Conservation (phyloP, 2,888 invertebrate genomes). For the Rhagonycha lutea region DNA sequence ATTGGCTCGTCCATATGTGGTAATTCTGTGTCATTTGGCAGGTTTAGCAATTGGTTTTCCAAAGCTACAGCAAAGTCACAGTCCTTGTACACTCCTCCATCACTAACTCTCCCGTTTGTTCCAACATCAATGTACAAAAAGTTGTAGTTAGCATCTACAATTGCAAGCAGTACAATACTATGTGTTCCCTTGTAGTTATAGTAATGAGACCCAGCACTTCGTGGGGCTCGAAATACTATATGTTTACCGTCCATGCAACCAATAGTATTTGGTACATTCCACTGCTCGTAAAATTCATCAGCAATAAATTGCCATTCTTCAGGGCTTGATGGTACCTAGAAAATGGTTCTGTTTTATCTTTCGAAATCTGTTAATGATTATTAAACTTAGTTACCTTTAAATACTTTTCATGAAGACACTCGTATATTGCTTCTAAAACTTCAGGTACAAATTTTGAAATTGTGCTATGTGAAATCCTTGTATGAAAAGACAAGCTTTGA, state of each 20-base stretch:
- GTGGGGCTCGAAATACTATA: too few species aligned
- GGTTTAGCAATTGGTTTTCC: not conserved
- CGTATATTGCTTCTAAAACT: not conserved
- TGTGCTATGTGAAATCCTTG: not conserved
- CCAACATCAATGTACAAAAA: not conserved
- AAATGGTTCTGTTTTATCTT: not conserved
- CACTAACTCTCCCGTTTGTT: not conserved
- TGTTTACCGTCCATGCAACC: not conserved
- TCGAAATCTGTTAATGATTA: not conserved
- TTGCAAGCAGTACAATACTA: not conserved
- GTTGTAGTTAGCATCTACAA: not conserved
- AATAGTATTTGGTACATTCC: not conserved
- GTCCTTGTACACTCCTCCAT: not conserved
- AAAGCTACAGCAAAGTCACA: not conserved
- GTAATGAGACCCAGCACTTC: slow-evolving; percentile 1
- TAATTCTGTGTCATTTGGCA: not conserved
- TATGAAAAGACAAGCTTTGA: slow-evolving; percentile 5
- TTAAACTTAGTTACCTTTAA: not conserved
- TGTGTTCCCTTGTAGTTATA: not conserved
- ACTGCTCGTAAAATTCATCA: not conserved
- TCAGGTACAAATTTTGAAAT: slow-evolving; percentile 4
- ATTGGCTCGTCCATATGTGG: not conserved
- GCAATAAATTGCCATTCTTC: not conserved
- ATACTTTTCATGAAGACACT: too few species aligned
- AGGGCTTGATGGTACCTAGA: not conserved